Conservation (phyloP, 2,888 invertebrate species). For the Ommatoiulus sabulosus region DNA sequence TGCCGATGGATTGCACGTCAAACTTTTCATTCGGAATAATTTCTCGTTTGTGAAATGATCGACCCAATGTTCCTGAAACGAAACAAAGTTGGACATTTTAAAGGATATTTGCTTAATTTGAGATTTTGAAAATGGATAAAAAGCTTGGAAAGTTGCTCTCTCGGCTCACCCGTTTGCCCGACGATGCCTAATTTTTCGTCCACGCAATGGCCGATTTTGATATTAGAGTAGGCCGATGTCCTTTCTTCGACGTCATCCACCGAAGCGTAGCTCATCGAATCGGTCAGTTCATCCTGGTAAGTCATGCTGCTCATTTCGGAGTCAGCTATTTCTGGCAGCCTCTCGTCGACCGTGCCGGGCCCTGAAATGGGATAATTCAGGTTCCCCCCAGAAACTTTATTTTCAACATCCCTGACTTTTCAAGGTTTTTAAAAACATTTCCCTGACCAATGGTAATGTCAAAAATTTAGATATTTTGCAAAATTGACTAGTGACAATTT, state of each 20-base stretch:
- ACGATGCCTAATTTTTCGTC: slow-evolving; percentile 63
- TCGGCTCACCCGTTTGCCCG: slow-evolving; percentile 58
- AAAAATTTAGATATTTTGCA: not conserved
- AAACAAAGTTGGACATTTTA: slow-evolving; percentile 35
- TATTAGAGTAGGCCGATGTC: slow-evolving; percentile 65
- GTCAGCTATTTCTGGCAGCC: not conserved
- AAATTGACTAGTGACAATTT: no score
- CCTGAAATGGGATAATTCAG: not conserved
- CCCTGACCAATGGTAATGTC: not conserved
- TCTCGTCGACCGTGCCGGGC: not conserved
- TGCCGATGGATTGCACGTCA: not conserved
- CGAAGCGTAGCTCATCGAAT: slow-evolving; percentile 57
- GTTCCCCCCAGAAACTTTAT: not conserved
- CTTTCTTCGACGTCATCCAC: slow-evolving; percentile 61
- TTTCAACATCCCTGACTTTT: not conserved
- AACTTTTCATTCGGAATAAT: not conserved
- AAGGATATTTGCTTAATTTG: no score
- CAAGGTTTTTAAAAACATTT: not conserved
- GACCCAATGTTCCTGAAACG: slow-evolving; percentile 52
- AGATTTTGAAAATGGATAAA: no score
- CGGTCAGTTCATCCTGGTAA: slow-evolving; percentile 62
- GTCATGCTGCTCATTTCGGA: not conserved
- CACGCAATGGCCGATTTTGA: slow-evolving; percentile 65
- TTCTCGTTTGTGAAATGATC: slow-evolving; percentile 13
- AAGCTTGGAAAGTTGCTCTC: not conserved